Evolutionary conservation across 2,888 invertebrate genomes (phyloP).

Genomic region (Diaphora mendica): DNA sequence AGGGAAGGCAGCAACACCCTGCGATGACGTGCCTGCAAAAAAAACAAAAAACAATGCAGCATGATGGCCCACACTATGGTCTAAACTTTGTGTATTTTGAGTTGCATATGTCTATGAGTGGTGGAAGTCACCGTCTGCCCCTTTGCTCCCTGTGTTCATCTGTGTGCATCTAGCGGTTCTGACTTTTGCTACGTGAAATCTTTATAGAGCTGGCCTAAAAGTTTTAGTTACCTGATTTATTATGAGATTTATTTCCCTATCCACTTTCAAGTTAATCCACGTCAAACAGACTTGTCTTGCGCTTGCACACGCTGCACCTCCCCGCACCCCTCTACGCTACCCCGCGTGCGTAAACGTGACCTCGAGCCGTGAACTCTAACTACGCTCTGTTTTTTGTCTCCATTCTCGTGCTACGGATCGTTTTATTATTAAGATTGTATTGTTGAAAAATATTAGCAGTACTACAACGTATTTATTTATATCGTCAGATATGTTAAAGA

Average conservation of each 20-base stretch:
- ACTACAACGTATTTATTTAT: neutral
- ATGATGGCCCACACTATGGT: no score
- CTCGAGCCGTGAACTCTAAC: conserved; percentile 77
- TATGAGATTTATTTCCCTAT: conserved; percentile 20
- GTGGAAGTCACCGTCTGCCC: no score
- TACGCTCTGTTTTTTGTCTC: conserved; percentile 59
- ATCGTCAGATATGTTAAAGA: neutral
- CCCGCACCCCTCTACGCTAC: conserved; percentile 62
- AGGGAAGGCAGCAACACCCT: no score
- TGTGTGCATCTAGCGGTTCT: no score
- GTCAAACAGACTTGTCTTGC: conserved; percentile 68
- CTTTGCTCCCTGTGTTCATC: no score
- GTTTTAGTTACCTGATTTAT: neutral
- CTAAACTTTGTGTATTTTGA: no score
- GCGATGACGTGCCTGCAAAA: no score
- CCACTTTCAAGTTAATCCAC: conserved; percentile 38
- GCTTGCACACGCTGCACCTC: conserved; percentile 59
- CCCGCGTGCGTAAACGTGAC: conserved; percentile 84
- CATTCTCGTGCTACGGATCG: conserved; percentile 49
- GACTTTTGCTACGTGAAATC: no score
- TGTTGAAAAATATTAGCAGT: neutral
- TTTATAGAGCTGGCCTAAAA: neutral
- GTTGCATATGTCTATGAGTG: no score
- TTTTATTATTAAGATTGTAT: conserved; percentile 38
- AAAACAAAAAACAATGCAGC: no score